These are phyloP conservation scores for Microtus ochrogaster DNA, from an alignment of 2,113 vertebrate species.

Conservation along the genomic window DNA sequence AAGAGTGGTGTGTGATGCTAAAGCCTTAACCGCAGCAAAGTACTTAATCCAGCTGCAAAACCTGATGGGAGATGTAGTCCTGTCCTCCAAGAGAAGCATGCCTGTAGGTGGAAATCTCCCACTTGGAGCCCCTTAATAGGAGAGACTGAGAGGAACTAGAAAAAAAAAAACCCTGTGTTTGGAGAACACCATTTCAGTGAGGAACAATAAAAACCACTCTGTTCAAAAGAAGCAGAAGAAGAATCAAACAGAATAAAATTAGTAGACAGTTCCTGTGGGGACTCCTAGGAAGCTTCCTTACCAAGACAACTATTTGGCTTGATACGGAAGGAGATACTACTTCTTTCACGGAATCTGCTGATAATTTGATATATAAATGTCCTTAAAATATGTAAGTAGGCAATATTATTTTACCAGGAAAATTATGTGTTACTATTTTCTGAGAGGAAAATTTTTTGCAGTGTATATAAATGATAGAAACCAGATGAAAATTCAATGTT, in stretches of 20 bases:
- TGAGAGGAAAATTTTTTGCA: background rate
- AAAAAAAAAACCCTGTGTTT: background rate
- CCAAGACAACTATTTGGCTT: background rate
- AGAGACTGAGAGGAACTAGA: background rate
- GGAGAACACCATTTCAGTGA: background rate
- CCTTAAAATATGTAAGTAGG: background rate
- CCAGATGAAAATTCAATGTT: background rate
- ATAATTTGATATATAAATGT: slow-evolving; percentile 19
- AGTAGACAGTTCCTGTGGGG: background rate
- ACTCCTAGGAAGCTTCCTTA: background rate
- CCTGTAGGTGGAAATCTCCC: background rate
- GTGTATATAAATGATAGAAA: background rate
- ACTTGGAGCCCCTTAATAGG: background rate
- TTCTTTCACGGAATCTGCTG: background rate
- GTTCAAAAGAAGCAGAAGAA: background rate
- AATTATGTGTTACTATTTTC: background rate
- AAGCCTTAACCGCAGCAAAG: slow-evolving; percentile 29
- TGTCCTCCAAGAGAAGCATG: background rate
- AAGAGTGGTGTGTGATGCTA: slow-evolving; percentile 48
- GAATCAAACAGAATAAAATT: background rate
- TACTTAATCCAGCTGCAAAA: slow-evolving; percentile 34
- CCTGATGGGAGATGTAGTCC: background rate
- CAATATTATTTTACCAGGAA: background rate
- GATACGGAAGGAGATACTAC: background rate
- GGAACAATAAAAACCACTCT: background rate